A percentile compares a stretch with the other conserved stretches of the same genome.
Evolutionary conservation across 2,888 invertebrate species (phyloP).

Genomic region (Rhabditophanes sp.): DNA sequence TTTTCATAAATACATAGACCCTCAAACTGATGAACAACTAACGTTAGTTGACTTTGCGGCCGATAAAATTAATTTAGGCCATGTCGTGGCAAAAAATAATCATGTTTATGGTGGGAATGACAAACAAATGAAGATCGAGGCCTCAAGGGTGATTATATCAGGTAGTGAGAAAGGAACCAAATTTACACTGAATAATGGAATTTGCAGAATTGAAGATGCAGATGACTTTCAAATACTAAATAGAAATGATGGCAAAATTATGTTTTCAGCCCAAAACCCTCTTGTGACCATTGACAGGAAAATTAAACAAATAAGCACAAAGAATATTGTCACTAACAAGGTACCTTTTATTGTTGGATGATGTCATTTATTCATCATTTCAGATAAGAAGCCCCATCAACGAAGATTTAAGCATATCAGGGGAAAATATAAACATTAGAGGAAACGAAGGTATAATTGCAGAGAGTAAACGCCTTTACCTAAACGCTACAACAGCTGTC

Average conservation of each 20-base stretch:
- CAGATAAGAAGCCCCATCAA: constrained; percentile 37
- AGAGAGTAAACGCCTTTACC: constrained; percentile 22
- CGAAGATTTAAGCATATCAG: constrained; percentile 24
- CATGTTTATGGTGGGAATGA: constrained; percentile 26
- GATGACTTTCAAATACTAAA: constrained; percentile 26
- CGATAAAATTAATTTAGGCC: constrained; percentile 27
- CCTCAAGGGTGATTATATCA: constrained; percentile 19
- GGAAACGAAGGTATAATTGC: constrained; percentile 37
- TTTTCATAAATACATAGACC: constrained; percentile 17
- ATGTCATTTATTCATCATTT: constrained; percentile 5
- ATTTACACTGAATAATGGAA: constrained; percentile 24
- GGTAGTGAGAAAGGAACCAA: constrained; percentile 22
- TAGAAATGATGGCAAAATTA: constrained; percentile 18
- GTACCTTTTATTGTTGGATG: constrained; percentile 8
- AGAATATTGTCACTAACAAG: constrained; percentile 31
- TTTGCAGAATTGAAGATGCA: constrained; percentile 26
- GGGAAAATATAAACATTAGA: constrained; percentile 26
- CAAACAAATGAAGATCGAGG: constrained; percentile 19
- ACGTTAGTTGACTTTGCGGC: constrained; percentile 36
- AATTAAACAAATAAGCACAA: constrained; percentile 27
- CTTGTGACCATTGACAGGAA: constrained; percentile 28
- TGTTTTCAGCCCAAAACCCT: constrained; percentile 39
- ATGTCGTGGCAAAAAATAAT: constrained; percentile 25
- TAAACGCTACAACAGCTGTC: constrained; percentile 20
- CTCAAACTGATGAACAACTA: constrained; percentile 11